A percentile compares a stretch with the other conserved stretches of the same genome.
Evolutionary conservation across 1,140 invertebrate species (phyloP).

Genomic region (Agrilus planipennis): DNA sequence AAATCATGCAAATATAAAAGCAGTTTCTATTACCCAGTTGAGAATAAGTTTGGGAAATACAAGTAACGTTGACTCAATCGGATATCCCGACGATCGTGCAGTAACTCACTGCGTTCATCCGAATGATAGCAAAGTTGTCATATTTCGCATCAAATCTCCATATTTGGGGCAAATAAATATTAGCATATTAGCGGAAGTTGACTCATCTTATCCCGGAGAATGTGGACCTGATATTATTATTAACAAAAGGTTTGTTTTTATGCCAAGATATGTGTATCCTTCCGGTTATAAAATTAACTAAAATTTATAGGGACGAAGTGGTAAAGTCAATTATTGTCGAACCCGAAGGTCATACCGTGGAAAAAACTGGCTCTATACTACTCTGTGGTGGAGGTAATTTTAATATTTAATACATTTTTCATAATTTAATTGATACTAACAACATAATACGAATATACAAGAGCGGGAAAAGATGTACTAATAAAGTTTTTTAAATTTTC

Average conservation of each 20-base stretch:
- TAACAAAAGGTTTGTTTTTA: slow-evolving; percentile 31
- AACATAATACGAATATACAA: too few relatives aligned
- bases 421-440: too few relatives aligned
- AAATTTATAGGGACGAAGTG: slow-evolving; percentile 36
- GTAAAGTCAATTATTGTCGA: slow-evolving; percentile 41
- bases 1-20: too few relatives aligned
- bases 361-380: slow-evolving; percentile 38
- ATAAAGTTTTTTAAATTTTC: too few relatives aligned
- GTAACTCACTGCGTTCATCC: slow-evolving; percentile 35
- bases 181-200: slow-evolving; percentile 44
- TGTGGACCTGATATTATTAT: slow-evolving; percentile 40
- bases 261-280: neutral
- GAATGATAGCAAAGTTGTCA: slow-evolving; percentile 36
- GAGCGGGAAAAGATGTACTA: too few relatives aligned
- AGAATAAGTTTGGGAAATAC: slow-evolving; percentile 38
- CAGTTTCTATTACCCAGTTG: too few relatives aligned
- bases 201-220: slow-evolving; percentile 32
- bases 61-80: slow-evolving; percentile 33
- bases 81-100: slow-evolving; percentile 10
- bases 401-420: too few relatives aligned
- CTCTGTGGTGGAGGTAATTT: slow-evolving; percentile 32
- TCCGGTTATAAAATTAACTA: slow-evolving; percentile 1
- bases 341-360: slow-evolving; percentile 45
- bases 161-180: slow-evolving; percentile 45
- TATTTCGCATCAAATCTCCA: slow-evolving; percentile 39